These are phyloP conservation scores for Artemia sp. DNA, from an alignment of 2,888 invertebrate genomes.

Conservation along the genomic window DNA sequence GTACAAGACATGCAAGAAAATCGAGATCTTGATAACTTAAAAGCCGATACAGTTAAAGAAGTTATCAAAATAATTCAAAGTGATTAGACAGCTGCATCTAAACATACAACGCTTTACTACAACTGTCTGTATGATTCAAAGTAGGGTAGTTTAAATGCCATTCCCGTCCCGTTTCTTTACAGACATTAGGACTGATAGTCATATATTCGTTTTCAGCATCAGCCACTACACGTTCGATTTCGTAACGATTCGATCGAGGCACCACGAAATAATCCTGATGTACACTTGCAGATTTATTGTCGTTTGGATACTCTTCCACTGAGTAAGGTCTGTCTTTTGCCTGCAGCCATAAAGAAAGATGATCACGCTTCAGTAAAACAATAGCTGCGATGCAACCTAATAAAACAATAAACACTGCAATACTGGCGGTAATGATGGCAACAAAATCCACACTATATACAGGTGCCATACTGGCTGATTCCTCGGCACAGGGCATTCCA, in stretches of 20 bases:
- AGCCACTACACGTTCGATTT: not conserved
- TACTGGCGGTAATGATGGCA: not conserved
- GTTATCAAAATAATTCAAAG: too few relatives aligned
- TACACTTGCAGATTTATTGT: not conserved
- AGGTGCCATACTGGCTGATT: slow-evolving; percentile 11
- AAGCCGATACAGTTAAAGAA: too few relatives aligned
- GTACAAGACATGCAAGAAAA: too few relatives aligned
- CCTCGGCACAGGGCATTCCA: not conserved
- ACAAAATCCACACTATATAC: not conserved
- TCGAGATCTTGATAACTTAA: too few relatives aligned
- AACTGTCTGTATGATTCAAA: not conserved
- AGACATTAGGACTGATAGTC: not conserved
- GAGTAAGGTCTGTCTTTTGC: not conserved
- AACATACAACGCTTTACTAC: slow-evolving; percentile 6
- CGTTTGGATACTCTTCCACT: not conserved
- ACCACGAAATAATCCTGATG: not conserved
- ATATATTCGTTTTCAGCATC: slow-evolving; percentile 3
- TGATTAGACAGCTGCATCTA: not conserved
- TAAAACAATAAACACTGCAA: slow-evolving; percentile 11
- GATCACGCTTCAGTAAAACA: slow-evolving; percentile 1
- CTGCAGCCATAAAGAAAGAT: slow-evolving; percentile 6
- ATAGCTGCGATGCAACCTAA: slow-evolving; percentile 10
- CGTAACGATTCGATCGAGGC: not conserved
- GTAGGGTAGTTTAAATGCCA: not conserved
- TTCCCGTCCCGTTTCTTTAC: not conserved